Evolutionary conservation across 2,888 invertebrate species (phyloP).

Genomic region (Plebejus argus): DNA sequence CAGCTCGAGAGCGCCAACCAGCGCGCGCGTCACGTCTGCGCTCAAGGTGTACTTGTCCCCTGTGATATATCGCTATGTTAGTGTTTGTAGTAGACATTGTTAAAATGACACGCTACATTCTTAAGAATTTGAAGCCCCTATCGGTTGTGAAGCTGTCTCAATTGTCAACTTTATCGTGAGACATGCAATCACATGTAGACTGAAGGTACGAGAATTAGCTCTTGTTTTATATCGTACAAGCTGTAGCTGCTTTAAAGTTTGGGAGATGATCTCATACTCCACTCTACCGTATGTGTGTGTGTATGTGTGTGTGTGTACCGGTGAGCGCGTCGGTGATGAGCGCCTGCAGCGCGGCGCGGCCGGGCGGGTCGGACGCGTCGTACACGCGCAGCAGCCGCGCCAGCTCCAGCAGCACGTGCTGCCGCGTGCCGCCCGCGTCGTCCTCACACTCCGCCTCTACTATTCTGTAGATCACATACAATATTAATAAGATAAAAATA

Average conservation of each 20-base stretch:
- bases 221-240: too few relatives aligned
- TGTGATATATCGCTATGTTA: conserved; percentile 39
- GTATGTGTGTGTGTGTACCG: conserved; percentile 48
- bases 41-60: conserved; percentile 68
- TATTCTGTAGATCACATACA: conserved; percentile 52
- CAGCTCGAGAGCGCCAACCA: conserved; percentile 65
- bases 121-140: too few relatives aligned
- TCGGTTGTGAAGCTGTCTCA: too few relatives aligned
- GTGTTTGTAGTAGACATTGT: too few relatives aligned
- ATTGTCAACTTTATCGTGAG: too few relatives aligned
- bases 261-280: too few relatives aligned
- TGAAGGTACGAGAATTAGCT: too few relatives aligned
- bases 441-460: conserved; percentile 57
- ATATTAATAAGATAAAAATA: neutral
- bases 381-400: conserved; percentile 76
- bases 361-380: conserved; percentile 81
- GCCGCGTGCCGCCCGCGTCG: conserved; percentile 59
- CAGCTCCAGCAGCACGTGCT: conserved; percentile 82
- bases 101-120: too few relatives aligned
- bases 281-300: neutral
- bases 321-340: conserved; percentile 58
- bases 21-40: conserved; percentile 66
- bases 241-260: too few relatives aligned
- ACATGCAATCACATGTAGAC: too few relatives aligned
- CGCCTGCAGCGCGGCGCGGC: conserved; percentile 62